These are phyloP conservation scores for Theretra japonica DNA, from an alignment of 2,888 invertebrate genomes.

Conservation along the genomic window DNA sequence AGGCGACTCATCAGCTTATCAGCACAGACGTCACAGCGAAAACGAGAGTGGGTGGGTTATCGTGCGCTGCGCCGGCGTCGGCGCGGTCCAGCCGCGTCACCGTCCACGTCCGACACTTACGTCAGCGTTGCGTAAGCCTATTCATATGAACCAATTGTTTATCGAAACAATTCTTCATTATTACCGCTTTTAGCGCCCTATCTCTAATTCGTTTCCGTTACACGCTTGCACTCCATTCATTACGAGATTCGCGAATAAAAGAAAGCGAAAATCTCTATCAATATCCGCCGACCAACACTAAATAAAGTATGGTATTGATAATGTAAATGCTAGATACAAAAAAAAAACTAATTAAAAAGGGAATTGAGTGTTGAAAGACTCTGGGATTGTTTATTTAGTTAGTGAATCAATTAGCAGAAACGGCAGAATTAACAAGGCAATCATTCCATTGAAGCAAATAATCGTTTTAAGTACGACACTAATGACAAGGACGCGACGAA, in stretches of 20 bases:
- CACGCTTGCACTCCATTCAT: neutral
- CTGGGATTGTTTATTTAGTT: slow-evolving; percentile 11
- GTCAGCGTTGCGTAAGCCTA: slow-evolving; percentile 59
- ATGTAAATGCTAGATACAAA: neutral
- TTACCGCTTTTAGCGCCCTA: slow-evolving; percentile 30
- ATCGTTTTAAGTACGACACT: slow-evolving; percentile 55
- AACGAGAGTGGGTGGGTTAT: slow-evolving; percentile 70
- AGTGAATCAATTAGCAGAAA: slow-evolving; percentile 13
- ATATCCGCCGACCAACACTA: too few relatives aligned
- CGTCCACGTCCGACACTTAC: slow-evolving; percentile 51
- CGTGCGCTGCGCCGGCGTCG: slow-evolving; percentile 57
- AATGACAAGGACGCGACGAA: slow-evolving; percentile 61
- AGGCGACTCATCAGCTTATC: slow-evolving; percentile 63
- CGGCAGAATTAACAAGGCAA: slow-evolving; percentile 37
- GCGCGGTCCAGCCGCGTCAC: slow-evolving; percentile 54
- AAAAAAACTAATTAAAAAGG: neutral
- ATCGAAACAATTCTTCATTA: slow-evolving; percentile 43
- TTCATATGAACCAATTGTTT: slow-evolving; percentile 52
- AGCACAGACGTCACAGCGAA: slow-evolving; percentile 62
- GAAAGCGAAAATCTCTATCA: neutral
- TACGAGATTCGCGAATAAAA: neutral
- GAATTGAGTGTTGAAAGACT: neutral
- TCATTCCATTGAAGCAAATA: slow-evolving; percentile 48
- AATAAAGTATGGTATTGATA: too few relatives aligned
- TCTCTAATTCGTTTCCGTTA: slow-evolving; percentile 30